A percentile compares a stretch with the other conserved stretches of the same genome.
Conservation (phyloP, 1,140 invertebrate species). For the Tetraneura akinire region DNA sequence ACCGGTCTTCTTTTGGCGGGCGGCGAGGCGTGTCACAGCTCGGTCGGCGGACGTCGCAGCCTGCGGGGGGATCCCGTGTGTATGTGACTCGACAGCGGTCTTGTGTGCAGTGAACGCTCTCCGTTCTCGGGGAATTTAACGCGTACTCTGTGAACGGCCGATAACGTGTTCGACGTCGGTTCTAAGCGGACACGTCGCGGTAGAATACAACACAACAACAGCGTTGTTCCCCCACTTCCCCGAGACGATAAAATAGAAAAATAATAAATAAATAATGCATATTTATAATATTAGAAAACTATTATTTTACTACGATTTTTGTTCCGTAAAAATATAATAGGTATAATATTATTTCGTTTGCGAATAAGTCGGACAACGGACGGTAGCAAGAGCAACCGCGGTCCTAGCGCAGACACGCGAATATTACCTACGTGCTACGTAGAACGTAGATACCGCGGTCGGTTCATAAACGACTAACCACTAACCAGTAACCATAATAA, state of each 20-base stretch:
- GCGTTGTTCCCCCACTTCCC: too few relatives aligned
- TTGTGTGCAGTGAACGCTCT: too few relatives aligned
- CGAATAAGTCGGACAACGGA: not conserved
- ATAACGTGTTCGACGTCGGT: conserved; percentile 29
- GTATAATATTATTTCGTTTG: not conserved
- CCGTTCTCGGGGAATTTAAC: conserved; percentile 40
- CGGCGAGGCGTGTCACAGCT: not conserved
- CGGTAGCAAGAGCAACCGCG: not conserved
- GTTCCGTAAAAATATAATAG: not conserved
- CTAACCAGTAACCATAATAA: too few relatives aligned
- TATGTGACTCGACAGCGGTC: not conserved
- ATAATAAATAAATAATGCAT: too few relatives aligned
- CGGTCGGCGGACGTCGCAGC: not conserved
- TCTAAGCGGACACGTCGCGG: not conserved
- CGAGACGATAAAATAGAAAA: too few relatives aligned
- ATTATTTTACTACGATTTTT: too few relatives aligned
- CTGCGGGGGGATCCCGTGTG: not conserved
- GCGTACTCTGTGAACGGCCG: conserved; percentile 39
- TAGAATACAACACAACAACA: not conserved
- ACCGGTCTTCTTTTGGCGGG: too few relatives aligned
- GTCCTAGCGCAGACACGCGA: not conserved
- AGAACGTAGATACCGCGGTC: not conserved
- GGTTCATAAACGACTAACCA: too few relatives aligned
- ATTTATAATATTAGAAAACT: too few relatives aligned
- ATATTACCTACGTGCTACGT: too few relatives aligned